Evolutionary conservation across 2,797 vertebrate species (phyloP), one percentile per base, ranked within the genome.

Genomic region (Takifugu rubripes): DNA sequence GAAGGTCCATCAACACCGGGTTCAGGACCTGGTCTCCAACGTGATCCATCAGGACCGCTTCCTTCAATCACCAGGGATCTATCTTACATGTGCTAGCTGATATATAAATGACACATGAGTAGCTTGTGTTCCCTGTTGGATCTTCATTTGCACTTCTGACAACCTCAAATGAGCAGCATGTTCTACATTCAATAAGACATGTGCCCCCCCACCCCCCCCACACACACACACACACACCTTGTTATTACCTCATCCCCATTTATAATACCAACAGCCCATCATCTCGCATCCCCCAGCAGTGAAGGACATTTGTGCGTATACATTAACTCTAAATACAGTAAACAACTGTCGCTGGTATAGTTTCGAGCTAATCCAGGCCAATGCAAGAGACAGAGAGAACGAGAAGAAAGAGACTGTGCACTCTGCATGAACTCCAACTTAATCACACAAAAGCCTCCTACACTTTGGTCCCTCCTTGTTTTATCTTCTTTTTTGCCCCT

Each of bases 301-400:
- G 59, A 43, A 76, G 69, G 66, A 80, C 76, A 83, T 85, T 84
- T 84, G 85, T 78, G 88, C 70, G 72, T 77, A 80, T 82, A 73
- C 79, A 88, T 87, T 79, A 87, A 88, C 88, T 86, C 87, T 84
- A 81, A 85, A 85, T 64, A 73, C 58, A 77, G 80, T 80, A 72
- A 83, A 80, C 74, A 83, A 78, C 70, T 73, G 74, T 71, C 66
- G 75, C 63, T 40, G 36, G 36, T 40, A 3, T 75, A 78, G 77
- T 80, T 75, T 75, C 80, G 61, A 74, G 77, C 71, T 66, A 66
- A 69, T 68, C 65, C 64, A 72, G 68, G 36, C 60, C 47, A 58
- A 63, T 54, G 57, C 56, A 21, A 52, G 63, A 61, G 55, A 68
- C 21, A 52, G 63, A 43, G 66, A 58, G 64, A 56, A 42, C 56